phyloP scores from a whole-genome alignment of 2,113 vertebrate species.

The Scophthalmus maximus region DNA sequence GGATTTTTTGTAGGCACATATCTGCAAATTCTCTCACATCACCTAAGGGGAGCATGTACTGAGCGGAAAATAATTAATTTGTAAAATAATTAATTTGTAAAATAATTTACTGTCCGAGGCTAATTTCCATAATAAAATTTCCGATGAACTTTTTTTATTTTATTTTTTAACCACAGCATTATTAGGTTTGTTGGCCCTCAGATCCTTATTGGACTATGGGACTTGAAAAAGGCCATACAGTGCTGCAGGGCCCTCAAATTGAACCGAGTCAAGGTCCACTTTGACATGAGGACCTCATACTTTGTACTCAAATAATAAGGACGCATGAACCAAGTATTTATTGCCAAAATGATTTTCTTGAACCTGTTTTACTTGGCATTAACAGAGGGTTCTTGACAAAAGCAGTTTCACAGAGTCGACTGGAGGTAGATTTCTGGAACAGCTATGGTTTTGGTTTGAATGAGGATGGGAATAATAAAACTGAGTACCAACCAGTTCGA shows the following conservation, averaged over 20 bases:
- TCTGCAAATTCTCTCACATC: not conserved
- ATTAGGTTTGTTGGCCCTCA: slow-evolving; percentile 5
- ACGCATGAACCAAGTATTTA: not conserved
- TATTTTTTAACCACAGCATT: not conserved
- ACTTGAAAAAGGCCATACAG: not conserved
- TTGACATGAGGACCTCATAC: slow-evolving; percentile 2
- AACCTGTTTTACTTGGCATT: not conserved
- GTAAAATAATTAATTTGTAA: slow-evolving; percentile 11
- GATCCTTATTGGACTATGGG: slow-evolving; percentile 7
- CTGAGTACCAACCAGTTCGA: not conserved
- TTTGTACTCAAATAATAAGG: not conserved
- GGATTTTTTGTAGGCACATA: not conserved
- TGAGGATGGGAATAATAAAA: not conserved
- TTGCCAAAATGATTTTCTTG: not conserved
- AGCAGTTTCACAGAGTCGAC: too few species aligned
- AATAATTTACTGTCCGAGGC: not conserved
- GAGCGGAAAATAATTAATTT: not conserved
- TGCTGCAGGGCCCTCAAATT: not conserved
- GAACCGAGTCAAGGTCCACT: not conserved
- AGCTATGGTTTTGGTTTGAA: too few species aligned
- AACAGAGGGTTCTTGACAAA: not conserved
- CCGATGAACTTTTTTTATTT: not conserved
- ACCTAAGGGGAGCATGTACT: not conserved
- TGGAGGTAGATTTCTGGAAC: not conserved
- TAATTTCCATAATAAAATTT: slow-evolving; percentile 8